Evolutionary conservation across 2,888 invertebrate genomes (phyloP).

Genomic region (Orgyia antiqua): DNA sequence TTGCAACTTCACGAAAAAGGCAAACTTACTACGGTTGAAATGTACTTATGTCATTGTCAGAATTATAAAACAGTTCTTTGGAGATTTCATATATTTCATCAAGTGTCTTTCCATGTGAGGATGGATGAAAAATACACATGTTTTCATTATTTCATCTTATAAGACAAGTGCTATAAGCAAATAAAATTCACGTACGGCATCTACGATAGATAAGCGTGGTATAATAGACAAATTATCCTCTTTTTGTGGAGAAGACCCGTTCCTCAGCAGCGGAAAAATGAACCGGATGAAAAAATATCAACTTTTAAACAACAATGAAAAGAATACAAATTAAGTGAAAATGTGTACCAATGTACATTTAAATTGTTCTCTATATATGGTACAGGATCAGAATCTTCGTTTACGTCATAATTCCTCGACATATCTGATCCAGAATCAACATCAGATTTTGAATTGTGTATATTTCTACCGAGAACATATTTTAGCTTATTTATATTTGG

Average conservation of each 20-base stretch:
- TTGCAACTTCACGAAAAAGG: slow-evolving; percentile 65
- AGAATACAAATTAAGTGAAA: slow-evolving; percentile 55
- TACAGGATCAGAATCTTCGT: slow-evolving; percentile 43
- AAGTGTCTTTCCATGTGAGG: slow-evolving; percentile 24
- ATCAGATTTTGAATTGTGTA: slow-evolving; percentile 44
- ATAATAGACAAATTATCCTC: no score
- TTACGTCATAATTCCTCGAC: slow-evolving; percentile 41
- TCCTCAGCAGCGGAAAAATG: no score
- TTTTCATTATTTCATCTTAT: no score
- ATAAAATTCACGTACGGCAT: no score
- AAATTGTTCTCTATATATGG: slow-evolving; percentile 51
- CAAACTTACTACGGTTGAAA: slow-evolving; percentile 55
- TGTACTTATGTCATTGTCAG: slow-evolving; percentile 36
- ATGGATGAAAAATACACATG: no score
- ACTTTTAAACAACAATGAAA: slow-evolving; percentile 35
- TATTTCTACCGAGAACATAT: slow-evolving; percentile 35
- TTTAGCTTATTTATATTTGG: slow-evolving; percentile 41
- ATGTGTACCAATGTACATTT: slow-evolving; percentile 54
- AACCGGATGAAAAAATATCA: no score
- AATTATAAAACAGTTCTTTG: slow-evolving; percentile 30
- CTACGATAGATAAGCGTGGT: no score
- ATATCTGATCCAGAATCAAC: slow-evolving; percentile 39
- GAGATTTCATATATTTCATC: slow-evolving; percentile 34
- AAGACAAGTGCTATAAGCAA: no score
- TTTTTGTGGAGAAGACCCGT: no score